These are phyloP conservation scores for Sebastes nivosus DNA, from an alignment of 2,797 vertebrate species.

Conservation along the genomic window DNA sequence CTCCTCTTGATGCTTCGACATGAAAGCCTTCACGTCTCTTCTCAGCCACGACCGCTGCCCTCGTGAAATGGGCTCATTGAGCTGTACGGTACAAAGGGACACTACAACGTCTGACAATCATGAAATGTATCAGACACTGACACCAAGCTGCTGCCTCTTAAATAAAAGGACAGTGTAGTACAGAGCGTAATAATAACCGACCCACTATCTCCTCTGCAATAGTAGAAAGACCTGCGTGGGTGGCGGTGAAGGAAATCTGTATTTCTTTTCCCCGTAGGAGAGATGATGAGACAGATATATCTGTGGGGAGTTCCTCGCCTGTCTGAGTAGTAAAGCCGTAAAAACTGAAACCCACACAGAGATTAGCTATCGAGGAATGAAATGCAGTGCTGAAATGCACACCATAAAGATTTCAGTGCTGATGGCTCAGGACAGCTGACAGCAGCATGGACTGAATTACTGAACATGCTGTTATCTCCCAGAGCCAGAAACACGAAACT, in stretches of 20 bases:
- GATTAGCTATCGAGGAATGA: conserved; percentile 45
- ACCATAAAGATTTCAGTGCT: conserved; percentile 40
- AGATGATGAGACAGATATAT: conserved; percentile 46
- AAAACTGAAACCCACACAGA: conserved; percentile 46
- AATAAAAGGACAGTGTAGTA: conserved; percentile 34
- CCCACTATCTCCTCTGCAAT: conserved; percentile 21
- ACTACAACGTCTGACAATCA: conserved; percentile 53
- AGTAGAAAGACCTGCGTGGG: conserved; percentile 50
- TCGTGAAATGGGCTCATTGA: conserved; percentile 65
- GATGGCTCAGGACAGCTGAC: conserved; percentile 50
- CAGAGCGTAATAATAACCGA: conserved; percentile 32
- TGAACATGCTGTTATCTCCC: conserved; percentile 18
- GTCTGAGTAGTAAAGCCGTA: conserved; percentile 44
- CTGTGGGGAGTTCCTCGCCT: conserved; percentile 41
- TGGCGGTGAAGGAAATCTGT: conserved; percentile 46
- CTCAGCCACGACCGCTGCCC: conserved; percentile 48
- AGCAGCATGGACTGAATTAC: conserved; percentile 20
- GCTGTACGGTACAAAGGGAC: conserved; percentile 63
- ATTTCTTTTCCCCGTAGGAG: conserved; percentile 12
- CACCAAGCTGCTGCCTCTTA: conserved; percentile 31
- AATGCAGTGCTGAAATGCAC: conserved; percentile 33
- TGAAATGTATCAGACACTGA: conserved; percentile 47
- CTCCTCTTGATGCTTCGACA: conserved; percentile 74
- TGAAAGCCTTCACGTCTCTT: conserved; percentile 67
- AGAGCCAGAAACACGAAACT: conserved; percentile 30